Percentiles rank a stretch among this genome's conserved stretches.
Evolutionary conservation across 1,140 invertebrate genomes (phyloP).

Genomic region (Himalopsyche phryganea): DNA sequence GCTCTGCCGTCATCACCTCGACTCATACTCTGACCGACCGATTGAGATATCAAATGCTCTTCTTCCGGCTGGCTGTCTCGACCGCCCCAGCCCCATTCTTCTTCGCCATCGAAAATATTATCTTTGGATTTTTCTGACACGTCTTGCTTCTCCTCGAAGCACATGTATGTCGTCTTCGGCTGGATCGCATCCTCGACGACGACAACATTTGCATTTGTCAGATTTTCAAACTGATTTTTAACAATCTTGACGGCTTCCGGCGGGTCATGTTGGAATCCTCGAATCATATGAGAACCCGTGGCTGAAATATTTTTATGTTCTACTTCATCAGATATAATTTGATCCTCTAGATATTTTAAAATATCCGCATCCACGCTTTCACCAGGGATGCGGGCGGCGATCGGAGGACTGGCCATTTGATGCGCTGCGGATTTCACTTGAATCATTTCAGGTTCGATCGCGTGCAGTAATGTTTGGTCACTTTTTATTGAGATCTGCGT

Average conservation of each 20-base stretch:
- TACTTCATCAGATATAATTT: constrained; percentile 17
- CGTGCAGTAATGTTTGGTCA: background rate
- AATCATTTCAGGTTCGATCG: background rate
- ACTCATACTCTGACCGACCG: background rate
- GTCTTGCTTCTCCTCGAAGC: constrained; percentile 29
- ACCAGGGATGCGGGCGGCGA: constrained; percentile 29
- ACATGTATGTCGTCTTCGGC: constrained; percentile 54
- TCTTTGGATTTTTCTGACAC: constrained; percentile 2
- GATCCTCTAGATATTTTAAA: constrained; percentile 39
- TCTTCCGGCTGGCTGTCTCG: constrained; percentile 7
- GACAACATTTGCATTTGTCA: background rate
- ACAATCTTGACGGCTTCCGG: constrained; percentile 35
- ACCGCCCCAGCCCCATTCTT: constrained; percentile 17
- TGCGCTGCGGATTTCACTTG: background rate
- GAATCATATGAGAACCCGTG: constrained; percentile 23
- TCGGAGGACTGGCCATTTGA: background rate
- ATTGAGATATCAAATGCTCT: background rate
- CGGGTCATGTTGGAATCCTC: constrained; percentile 28
- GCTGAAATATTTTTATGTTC: background rate
- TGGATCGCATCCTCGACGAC: constrained; percentile 47
- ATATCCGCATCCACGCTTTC: constrained; percentile 34
- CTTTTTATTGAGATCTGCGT: background rate
- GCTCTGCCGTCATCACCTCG: constrained; percentile 3
- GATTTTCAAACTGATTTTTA: constrained; percentile 1
- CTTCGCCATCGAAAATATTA: constrained; percentile 8